These are phyloP conservation scores for Alviniconcha strummeri DNA, from an alignment of 2,888 invertebrate genomes.

Conservation along the genomic window DNA sequence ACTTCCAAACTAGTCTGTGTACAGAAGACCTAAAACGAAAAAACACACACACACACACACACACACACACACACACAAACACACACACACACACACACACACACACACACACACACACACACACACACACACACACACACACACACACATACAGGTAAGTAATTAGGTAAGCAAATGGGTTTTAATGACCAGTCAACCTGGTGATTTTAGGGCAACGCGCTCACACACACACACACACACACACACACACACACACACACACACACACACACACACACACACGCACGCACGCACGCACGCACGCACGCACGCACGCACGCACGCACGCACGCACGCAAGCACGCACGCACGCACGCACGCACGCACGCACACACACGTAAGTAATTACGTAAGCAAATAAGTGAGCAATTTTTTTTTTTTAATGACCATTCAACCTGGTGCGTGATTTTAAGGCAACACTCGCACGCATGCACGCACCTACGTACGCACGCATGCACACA, in stretches of 20 bases:
- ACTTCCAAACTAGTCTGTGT: too few species aligned
- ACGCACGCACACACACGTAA: constrained; percentile 1
- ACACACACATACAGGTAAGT: neutral
- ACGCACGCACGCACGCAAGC: neutral
- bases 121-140: constrained; percentile 4
- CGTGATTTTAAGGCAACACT: too few species aligned
- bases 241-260: neutral
- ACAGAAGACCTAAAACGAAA: too few species aligned
- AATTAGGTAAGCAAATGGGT: too few species aligned
- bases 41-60: constrained; percentile 10
- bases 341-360: constrained; percentile 6
- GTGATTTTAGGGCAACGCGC: too few species aligned
- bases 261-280: neutral
- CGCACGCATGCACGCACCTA: neutral
- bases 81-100: constrained; percentile 2
- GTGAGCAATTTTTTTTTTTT: too few species aligned
- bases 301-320: constrained; percentile 7
- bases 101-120: constrained; percentile 7
- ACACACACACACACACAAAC: constrained; percentile 9
- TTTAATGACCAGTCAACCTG: too few species aligned
- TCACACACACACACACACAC: neutral
- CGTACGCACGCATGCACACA: neutral
- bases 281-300: neutral
- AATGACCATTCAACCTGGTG: too few species aligned
- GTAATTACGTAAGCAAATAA: too few species aligned